Evolutionary conservation across 92 coral and sea anemone genomes (phyloP).

Genomic region (Palythoa grandis): DNA sequence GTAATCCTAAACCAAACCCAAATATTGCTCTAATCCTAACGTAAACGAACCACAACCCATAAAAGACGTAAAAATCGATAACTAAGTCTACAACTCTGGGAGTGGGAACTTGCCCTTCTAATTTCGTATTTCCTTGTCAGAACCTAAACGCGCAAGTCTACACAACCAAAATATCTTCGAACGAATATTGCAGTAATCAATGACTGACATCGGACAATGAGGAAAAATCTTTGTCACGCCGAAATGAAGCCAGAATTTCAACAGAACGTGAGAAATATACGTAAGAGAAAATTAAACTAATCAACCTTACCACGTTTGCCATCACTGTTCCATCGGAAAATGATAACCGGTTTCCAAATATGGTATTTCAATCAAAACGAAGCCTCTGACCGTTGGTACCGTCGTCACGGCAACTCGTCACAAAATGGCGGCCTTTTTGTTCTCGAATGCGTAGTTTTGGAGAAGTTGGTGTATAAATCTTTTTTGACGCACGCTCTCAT

Average conservation of each 20-base stretch:
- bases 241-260: not conserved
- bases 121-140: too few relatives aligned
- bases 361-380: conserved; percentile 41
- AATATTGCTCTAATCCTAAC: too few relatives aligned
- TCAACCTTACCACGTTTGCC: conserved; percentile 78
- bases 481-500: not conserved
- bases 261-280: not conserved
- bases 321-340: conserved; percentile 52
- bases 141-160: too few relatives aligned
- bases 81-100: too few relatives aligned
- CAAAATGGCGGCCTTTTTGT: conserved; percentile 87
- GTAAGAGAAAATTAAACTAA: conserved; percentile 12
- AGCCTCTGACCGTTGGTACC: conserved; percentile 91
- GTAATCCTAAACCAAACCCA: too few relatives aligned
- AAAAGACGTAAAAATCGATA: too few relatives aligned
- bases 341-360: conserved; percentile 57
- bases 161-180: too few relatives aligned
- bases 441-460: conserved; percentile 51
- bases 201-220: not conserved
- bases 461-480: not conserved
- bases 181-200: not conserved
- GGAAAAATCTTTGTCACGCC: not conserved
- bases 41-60: too few relatives aligned
- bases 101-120: too few relatives aligned
- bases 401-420: conserved; percentile 85